These are phyloP conservation scores for Cardinalis cardinalis DNA, from an alignment of 2,113 vertebrate species.

Conservation along the genomic window DNA sequence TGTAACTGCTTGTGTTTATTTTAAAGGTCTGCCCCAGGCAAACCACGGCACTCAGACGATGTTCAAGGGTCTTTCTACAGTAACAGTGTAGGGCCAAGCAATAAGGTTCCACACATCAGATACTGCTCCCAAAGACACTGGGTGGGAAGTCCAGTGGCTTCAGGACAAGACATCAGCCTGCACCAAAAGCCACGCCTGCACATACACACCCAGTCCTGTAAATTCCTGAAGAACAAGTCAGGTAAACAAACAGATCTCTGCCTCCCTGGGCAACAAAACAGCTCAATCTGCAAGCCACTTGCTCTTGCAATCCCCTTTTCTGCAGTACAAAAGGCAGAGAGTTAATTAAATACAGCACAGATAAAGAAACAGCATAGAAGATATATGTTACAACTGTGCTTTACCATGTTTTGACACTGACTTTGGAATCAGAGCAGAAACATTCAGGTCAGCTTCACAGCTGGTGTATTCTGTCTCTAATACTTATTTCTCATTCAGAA, in stretches of 20 bases:
- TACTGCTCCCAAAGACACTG: neutral
- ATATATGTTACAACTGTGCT: neutral
- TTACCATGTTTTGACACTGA: neutral
- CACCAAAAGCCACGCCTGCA: neutral
- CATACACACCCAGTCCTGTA: fast-evolving
- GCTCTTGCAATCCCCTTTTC: neutral
- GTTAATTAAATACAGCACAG: neutral
- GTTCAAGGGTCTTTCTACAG: neutral
- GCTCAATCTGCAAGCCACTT: neutral
- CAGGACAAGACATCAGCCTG: neutral
- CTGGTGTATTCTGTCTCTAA: neutral
- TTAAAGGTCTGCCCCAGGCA: neutral
- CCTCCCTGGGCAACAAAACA: neutral
- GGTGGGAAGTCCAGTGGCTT: fast-evolving
- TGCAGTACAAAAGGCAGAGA: neutral
- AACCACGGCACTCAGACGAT: neutral
- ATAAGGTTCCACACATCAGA: neutral
- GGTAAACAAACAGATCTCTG: neutral
- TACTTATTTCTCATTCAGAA: neutral
- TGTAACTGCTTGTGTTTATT: neutral
- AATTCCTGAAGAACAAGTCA: neutral
- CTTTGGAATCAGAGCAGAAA: neutral
- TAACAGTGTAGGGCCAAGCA: no score
- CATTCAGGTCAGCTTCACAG: neutral
- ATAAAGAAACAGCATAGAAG: neutral